Conservation (phyloP, 2,888 invertebrate species). For the Lysandra coridon region DNA sequence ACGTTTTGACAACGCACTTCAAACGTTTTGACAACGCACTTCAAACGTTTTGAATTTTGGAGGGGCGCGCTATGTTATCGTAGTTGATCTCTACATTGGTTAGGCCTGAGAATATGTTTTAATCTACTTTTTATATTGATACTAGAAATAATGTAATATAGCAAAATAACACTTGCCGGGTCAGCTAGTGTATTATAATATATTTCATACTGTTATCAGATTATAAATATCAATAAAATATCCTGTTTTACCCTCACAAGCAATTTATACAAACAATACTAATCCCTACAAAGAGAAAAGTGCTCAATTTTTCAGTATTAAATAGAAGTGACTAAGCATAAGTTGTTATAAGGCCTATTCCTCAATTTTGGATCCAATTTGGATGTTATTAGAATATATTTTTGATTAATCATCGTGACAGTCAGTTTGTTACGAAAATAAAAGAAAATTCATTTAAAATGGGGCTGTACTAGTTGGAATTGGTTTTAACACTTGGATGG, state of each 20-base stretch:
- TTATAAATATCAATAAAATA: neutral
- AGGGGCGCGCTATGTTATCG: too few relatives aligned
- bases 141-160: too few relatives aligned
- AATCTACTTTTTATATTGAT: too few relatives aligned
- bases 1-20: too few relatives aligned
- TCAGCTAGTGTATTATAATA: too few relatives aligned
- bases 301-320: neutral
- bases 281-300: neutral
- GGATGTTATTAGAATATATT: neutral
- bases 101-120: too few relatives aligned
- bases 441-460: neutral
- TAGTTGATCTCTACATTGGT: too few relatives aligned
- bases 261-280: neutral
- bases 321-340: neutral
- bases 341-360: neutral
- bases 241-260: neutral
- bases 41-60: too few relatives aligned
- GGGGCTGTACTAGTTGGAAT: neutral
- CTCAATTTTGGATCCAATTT: neutral
- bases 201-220: neutral
- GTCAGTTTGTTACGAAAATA: neutral
- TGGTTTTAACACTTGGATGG: neutral
- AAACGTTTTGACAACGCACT: too few relatives aligned
- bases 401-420: neutral
- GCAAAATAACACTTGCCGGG: too few relatives aligned